Conservation (phyloP, 2,113 vertebrate species). For the Camelus bactrianus region DNA sequence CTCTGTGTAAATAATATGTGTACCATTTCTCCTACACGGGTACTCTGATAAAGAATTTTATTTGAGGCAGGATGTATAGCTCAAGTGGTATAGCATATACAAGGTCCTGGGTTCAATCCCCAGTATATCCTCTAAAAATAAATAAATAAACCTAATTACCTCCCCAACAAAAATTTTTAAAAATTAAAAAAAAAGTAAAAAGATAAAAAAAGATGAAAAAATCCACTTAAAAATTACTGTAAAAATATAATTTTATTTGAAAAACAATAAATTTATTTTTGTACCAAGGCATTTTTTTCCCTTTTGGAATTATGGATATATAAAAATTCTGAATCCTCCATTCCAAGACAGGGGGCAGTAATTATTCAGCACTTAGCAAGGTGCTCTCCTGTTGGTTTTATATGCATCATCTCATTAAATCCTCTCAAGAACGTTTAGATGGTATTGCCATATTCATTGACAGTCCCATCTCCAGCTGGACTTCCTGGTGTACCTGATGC, state of each 20-base stretch:
- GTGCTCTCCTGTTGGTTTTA: not conserved
- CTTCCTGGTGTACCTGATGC: not conserved
- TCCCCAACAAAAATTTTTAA: no score
- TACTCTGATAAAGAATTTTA: not conserved
- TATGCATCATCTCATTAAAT: not conserved
- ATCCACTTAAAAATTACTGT: no score
- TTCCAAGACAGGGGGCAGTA: not conserved
- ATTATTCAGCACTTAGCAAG: not conserved
- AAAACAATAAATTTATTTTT: not conserved
- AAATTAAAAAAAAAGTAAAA: no score
- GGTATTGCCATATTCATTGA: not conserved
- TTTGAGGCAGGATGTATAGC: not conserved
- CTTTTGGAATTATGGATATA: constrained; percentile 24
- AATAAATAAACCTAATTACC: no score
- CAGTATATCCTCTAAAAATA: no score
- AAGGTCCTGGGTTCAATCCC: no score
- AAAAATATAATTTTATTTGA: not conserved
- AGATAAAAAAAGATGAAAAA: no score
- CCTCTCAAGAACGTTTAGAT: not conserved
- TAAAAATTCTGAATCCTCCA: not conserved
- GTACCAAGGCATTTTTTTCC: not conserved
- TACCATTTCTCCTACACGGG: not conserved
- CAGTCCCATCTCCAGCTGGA: not conserved
- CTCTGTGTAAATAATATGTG: not conserved
- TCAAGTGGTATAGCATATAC: no score